Evolutionary conservation across 2,888 invertebrate genomes (phyloP), one percentile per base, ranked within the genome.

Genomic region (Melieria picta): DNA sequence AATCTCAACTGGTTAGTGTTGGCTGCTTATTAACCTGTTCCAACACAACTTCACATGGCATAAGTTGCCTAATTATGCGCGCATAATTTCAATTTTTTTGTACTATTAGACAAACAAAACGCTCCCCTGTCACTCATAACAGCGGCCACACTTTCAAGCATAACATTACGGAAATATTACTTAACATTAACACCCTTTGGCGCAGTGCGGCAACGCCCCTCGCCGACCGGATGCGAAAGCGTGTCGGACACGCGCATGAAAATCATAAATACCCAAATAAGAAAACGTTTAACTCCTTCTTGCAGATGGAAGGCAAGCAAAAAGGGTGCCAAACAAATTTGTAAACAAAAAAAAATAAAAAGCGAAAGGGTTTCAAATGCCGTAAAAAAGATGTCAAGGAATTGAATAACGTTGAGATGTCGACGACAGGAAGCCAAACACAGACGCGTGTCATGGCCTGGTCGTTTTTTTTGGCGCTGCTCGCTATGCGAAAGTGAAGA

Each of bases 161-260:
- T 68, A 42, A 60, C 70, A 74, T 76, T 72, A 75, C 77, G 75
- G 75, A 77, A 78, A 81, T 80, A 83, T 83, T 83, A 79, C 78
- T 78, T 77, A 79, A 77, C 77, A 77, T 78, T 81, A 79, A 81
- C 78, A 79, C 79, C 79, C 76, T 74, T 75, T 72, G 72, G 60
- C 13, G 61, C 43, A 30, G 56, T 72, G 71, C n/a, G 55, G 47
- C 61, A 30, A 30, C 30, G 30, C 30, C 30, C 30, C 30, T 30
- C 30, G 30, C 30, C 73, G 52, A 70, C 68, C 74, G 71, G 67
- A 71, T 69, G 65, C 52, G 71, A 70, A 73, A 79, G 81, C 80
- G 84, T 81, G 82, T 65, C 69, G 65, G 82, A 76, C 83, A 83
- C 83, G 81, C 82, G 83, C 74, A 76, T 58, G 55, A 68, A 63